These are phyloP conservation scores for Phragmatobia fuliginosa DNA, from an alignment of 2,888 invertebrate genomes.

Conservation along the genomic window DNA sequence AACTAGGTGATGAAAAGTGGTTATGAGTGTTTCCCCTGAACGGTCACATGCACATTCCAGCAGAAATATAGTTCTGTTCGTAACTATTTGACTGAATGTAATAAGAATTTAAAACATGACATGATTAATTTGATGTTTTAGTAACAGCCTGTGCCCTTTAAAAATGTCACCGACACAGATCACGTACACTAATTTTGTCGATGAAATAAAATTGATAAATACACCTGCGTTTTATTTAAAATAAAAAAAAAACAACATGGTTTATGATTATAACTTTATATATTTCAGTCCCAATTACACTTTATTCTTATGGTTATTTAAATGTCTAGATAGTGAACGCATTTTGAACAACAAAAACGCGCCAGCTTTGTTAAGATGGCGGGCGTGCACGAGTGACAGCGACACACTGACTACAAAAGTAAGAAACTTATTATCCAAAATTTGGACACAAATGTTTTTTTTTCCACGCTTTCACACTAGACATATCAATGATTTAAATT, in stretches of 20 bases:
- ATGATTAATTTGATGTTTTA: not conserved
- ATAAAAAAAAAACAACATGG: not conserved
- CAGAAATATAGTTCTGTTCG: not conserved
- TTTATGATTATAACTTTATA: conserved; percentile 8
- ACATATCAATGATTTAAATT: not conserved
- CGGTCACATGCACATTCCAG: too few relatives aligned
- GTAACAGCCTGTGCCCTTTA: conserved; percentile 25
- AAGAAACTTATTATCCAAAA: not conserved
- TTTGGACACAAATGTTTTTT: not conserved
- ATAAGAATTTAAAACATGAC: not conserved
- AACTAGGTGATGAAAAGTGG: too few relatives aligned
- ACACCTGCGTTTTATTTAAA: conserved; percentile 10
- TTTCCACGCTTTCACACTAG: not conserved
- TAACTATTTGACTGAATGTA: not conserved
- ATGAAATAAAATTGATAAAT: conserved; percentile 54
- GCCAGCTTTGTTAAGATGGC: not conserved
- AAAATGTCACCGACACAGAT: conserved; percentile 38
- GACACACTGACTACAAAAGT: not conserved
- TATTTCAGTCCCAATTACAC: conserved; percentile 11
- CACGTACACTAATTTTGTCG: conserved; percentile 57
- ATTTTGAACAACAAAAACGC: not conserved
- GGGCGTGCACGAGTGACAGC: not conserved
- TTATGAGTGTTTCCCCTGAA: too few relatives aligned
- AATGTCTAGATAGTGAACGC: not conserved
- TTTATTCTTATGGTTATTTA: not conserved